A percentile compares a stretch with the other conserved stretches of the same genome.
These are phyloP conservation scores for Champsocephalus gunnari DNA, from an alignment of 2,797 vertebrate species.

Conservation along the genomic window DNA sequence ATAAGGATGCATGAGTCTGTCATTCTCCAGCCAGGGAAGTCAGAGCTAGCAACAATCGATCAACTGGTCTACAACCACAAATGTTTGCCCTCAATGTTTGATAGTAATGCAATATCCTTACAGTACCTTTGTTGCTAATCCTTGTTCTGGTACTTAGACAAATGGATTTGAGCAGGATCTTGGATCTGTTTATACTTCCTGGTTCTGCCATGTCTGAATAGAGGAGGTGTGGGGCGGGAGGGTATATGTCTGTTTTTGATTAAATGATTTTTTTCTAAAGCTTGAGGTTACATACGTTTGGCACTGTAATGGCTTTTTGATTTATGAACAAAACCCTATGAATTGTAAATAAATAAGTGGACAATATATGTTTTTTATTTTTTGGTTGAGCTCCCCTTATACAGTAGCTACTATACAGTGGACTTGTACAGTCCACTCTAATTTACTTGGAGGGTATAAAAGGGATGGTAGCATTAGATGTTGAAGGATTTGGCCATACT, in stretches of 20 bases:
- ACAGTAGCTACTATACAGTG: background rate
- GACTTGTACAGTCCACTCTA: background rate
- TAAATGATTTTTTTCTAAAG: background rate
- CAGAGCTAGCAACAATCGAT: slow-evolving; percentile 2
- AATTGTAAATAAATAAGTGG: background rate
- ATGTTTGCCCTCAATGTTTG: background rate
- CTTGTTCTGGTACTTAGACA: background rate
- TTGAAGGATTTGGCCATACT: background rate
- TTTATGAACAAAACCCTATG: background rate
- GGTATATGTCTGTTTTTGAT: background rate
- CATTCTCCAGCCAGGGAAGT: background rate
- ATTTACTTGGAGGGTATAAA: slow-evolving; percentile 7
- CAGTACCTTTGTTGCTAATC: slow-evolving; percentile 7
- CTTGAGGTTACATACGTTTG: background rate
- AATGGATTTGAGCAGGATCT: background rate
- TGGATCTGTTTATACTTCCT: slow-evolving; percentile 25
- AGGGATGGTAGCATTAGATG: background rate
- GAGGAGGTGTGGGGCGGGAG: background rate
- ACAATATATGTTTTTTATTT: background rate
- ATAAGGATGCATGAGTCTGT: background rate
- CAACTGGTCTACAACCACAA: background rate
- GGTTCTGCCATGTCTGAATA: slow-evolving; percentile 32
- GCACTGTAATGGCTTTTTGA: fast-evolving
- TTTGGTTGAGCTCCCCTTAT: background rate
- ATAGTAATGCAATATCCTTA: background rate